Base-by-base conservation (phyloP, 2,888 invertebrate genomes). In the Octodonta nipae region DNA sequence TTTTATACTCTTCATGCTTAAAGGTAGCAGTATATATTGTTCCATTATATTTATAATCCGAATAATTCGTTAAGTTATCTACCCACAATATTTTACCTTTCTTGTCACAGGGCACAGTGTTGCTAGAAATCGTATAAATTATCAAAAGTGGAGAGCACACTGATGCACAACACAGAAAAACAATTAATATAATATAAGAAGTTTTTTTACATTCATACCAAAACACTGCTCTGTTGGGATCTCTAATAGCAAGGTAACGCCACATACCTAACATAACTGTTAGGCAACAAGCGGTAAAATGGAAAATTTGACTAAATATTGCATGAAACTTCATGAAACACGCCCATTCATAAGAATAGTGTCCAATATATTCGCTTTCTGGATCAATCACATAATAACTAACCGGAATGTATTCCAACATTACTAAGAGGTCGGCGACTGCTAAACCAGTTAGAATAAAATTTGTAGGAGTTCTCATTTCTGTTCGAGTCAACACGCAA, bases 341-440 rank as follows among this genome's bases (percentile, higher is more conserved):
- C 0, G 84, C 75, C 82, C 85, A 86, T 2, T 73, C 68, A 58
- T 85, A 87, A 25, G 69, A 69, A 40, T 67, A 69, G 25, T 67
- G 67, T 34, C 70, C 66, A 26, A 65, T 61, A n/a, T 67, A 42
- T 44, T 67, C 61, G 51, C 63, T n/a, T n/a, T n/a, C n/a, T n/a
- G n/a, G n/a, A n/a, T n/a, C n/a, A n/a, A n/a, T n/a, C n/a, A n/a
- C n/a, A n/a, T n/a, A n/a, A n/a, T n/a, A n/a, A n/a, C n/a, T 79
- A 57, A 84, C 91, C 0, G 92, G 91, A 41, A 93, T 82, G 60
- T 92, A 93, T 50, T 88, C 88, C 49, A 92, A 68, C 80, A 93
- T 92, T 10, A 92, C 91, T n/a, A 89, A 70, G 16, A 93, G 71
- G 58, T 93, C 93, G 10, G 92, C 87, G 5, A 91, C 78, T 0